Conservation (phyloP, 35 echinoderm and acorn worm genomes). For the Holothuria glaberrima region DNA sequence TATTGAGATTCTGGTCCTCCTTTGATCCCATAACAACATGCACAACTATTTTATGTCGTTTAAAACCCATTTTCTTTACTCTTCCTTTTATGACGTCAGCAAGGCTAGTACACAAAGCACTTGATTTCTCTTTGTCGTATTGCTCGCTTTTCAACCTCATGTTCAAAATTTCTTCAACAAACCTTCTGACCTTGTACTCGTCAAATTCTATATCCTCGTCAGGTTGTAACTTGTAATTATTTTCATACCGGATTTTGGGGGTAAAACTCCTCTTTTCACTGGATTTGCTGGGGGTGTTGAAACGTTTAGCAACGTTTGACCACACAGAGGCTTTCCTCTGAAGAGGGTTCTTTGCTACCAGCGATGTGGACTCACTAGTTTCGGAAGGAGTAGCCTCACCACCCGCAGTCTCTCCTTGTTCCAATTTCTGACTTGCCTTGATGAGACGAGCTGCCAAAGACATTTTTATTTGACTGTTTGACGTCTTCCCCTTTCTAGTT, state of each 20-base stretch:
- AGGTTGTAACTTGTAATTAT: slow-evolving; percentile 75
- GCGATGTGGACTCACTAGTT: slow-evolving; percentile 14
- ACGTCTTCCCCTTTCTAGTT: no score
- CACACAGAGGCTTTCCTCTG: slow-evolving; percentile 48
- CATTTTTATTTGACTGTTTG: neutral
- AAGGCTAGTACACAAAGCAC: slow-evolving; percentile 63
- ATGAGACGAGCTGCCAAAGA: slow-evolving; percentile 17
- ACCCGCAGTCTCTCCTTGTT: neutral
- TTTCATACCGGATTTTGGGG: slow-evolving; percentile 73
- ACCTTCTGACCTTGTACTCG: slow-evolving; percentile 58
- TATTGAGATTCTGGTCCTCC: slow-evolving; percentile 53
- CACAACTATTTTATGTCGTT: slow-evolving; percentile 78
- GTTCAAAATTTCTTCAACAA: slow-evolving; percentile 69
- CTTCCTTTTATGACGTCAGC: slow-evolving; percentile 84
- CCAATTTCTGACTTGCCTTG: slow-evolving; percentile 4
- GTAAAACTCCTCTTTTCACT: slow-evolving; percentile 49
- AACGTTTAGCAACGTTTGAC: slow-evolving; percentile 66
- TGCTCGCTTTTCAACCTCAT: slow-evolving; percentile 67
- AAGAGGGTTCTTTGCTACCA: neutral
- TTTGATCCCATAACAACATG: slow-evolving; percentile 79
- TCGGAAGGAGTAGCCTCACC: slow-evolving; percentile 22
- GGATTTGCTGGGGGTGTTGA: neutral
- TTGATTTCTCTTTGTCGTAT: slow-evolving; percentile 62
- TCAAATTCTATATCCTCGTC: slow-evolving; percentile 66
- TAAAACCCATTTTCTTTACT: slow-evolving; percentile 81